Conservation (phyloP, 2,113 vertebrate species). For the Herpailurus yagouaroundi region DNA sequence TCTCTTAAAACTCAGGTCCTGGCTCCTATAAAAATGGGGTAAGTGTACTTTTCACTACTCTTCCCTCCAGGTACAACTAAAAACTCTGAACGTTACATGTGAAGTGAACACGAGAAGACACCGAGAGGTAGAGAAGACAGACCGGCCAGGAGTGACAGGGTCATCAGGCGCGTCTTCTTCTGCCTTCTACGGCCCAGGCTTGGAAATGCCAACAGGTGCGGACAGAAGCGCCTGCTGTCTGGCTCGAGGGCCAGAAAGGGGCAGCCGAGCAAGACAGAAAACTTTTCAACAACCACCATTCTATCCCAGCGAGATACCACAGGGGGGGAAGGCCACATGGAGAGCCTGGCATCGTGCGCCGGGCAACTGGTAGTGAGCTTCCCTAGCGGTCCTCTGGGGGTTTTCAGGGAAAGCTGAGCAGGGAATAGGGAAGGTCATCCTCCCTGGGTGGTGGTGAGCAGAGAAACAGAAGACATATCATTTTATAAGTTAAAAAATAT, state of each 20-base stretch:
- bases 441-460: neutral
- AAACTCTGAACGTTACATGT: neutral
- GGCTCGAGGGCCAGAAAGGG: neutral
- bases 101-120: neutral
- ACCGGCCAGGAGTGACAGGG: neutral
- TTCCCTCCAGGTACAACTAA: neutral
- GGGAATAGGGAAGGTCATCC: neutral
- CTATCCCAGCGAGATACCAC: neutral
- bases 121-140: neutral
- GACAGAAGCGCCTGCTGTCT: neutral
- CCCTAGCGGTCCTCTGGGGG: neutral
- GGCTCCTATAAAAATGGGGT: neutral
- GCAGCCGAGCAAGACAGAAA: neutral
- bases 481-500: neutral
- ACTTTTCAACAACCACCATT: neutral
- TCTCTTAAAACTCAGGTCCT: neutral
- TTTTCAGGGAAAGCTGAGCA: neutral
- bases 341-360: neutral
- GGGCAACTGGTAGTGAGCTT: neutral
- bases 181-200: neutral
- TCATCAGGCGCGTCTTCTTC: neutral
- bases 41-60: neutral
- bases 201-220: neutral
- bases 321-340: too few relatives aligned
- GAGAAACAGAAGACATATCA: neutral